Conservation (phyloP, 2,797 vertebrate species). For the Gymnocypris eckloni region DNA sequence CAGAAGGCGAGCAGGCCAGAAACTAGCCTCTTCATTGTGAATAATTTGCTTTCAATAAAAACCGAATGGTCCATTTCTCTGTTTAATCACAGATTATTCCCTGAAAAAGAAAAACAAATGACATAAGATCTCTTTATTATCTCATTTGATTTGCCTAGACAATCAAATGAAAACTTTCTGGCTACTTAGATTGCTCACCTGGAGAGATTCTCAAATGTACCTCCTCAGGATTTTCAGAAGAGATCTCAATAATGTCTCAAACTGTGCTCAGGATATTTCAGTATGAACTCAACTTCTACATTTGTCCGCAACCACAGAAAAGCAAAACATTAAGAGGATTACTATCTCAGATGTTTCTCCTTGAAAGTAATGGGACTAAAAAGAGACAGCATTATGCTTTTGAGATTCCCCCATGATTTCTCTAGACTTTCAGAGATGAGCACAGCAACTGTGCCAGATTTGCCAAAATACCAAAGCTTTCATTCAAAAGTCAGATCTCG, state of each 20-base stretch:
- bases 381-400: neutral
- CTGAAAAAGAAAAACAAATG: neutral
- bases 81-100: neutral
- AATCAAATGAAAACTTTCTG: neutral
- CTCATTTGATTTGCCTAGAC: neutral
- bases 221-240: too few species aligned
- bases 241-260: too few species aligned
- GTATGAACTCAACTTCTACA: neutral
- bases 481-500: neutral
- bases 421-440: neutral
- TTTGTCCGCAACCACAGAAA: neutral
- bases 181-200: neutral
- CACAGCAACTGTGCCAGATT: neutral
- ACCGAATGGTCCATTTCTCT: neutral
- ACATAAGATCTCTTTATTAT: neutral
- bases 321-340: neutral
- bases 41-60: constrained; percentile 1
- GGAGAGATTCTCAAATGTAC: too few species aligned
- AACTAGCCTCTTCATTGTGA: neutral
- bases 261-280: neutral
- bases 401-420: neutral
- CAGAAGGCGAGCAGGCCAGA: neutral
- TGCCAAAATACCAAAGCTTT: neutral
- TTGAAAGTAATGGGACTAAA: neutral
- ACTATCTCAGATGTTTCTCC: neutral